Evolutionary conservation across 2,797 vertebrate genomes (phyloP).

Genomic region (Muscicapa striata): DNA sequence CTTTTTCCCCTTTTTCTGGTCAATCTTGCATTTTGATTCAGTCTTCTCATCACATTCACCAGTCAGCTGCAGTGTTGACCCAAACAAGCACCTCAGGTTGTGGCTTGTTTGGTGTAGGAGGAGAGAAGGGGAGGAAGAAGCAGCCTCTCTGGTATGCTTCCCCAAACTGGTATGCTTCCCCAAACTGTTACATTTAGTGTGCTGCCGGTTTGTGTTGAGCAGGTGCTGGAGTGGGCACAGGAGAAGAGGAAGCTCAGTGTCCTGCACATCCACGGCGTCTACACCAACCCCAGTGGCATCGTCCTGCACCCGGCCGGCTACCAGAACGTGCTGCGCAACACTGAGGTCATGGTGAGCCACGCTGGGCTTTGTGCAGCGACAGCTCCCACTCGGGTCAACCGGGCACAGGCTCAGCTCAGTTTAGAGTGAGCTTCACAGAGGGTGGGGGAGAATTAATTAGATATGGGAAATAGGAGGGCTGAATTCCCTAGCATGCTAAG

Average conservation of each 20-base stretch:
- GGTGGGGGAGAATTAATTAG: neutral
- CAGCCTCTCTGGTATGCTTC: neutral
- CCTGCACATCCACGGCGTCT: conserved; percentile 94
- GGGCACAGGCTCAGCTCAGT: neutral
- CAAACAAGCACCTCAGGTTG: neutral
- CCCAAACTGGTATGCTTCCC: fast-evolving
- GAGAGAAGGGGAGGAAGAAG: neutral
- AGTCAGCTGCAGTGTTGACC: neutral
- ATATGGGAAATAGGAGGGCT: neutral
- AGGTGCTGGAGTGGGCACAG: conserved; percentile 98
- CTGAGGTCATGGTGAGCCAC: conserved; percentile 91
- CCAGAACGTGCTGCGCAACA: conserved; percentile 95
- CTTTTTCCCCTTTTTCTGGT: neutral
- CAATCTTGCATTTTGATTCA: neutral
- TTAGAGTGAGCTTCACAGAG: neutral
- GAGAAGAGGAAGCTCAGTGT: conserved; percentile 93
- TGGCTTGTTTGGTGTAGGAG: neutral
- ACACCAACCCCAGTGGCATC: conserved; percentile 96
- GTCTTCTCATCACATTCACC: neutral
- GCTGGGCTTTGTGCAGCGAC: fast-evolving
- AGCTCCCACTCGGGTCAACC: fast-evolving
- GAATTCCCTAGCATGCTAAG: neutral
- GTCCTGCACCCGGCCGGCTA: conserved; percentile 96
- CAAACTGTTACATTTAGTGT: fast-evolving
- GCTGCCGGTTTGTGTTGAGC: neutral